A percentile compares a stretch with the other conserved stretches of the same genome.
phyloP scores from a whole-genome alignment of 92 coral and sea anemone species.

The Zoanthus sociatus region DNA sequence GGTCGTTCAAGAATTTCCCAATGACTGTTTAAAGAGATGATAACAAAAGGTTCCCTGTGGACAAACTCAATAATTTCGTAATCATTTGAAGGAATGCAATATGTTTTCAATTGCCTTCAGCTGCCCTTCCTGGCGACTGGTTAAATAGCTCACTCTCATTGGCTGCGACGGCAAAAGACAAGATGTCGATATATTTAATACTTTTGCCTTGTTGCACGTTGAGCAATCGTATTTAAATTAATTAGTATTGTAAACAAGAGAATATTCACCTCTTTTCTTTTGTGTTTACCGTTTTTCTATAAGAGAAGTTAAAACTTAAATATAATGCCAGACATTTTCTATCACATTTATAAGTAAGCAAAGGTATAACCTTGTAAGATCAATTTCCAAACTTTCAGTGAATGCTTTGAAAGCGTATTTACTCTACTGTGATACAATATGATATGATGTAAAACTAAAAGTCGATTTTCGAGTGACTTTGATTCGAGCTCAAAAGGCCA shows the following conservation, averaged over 20 bases:
- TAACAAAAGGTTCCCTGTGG: slow-evolving; percentile 33
- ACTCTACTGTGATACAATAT: background rate
- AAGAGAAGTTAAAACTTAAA: too few relatives aligned
- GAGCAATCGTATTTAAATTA: too few relatives aligned
- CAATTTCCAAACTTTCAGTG: background rate
- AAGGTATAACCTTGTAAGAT: background rate
- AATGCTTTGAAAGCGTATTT: background rate
- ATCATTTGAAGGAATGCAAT: slow-evolving; percentile 50
- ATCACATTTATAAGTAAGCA: too few relatives aligned
- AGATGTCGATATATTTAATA: slow-evolving; percentile 27
- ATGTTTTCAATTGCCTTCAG: slow-evolving; percentile 57
- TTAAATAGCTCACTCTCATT: slow-evolving; percentile 53
- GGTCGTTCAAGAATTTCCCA: slow-evolving; percentile 1
- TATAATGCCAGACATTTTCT: too few relatives aligned
- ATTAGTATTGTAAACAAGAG: too few relatives aligned
- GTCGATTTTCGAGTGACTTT: slow-evolving; percentile 5
- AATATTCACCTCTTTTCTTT: too few relatives aligned
- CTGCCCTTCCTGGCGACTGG: slow-evolving; percentile 78
- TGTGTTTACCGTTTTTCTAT: too few relatives aligned
- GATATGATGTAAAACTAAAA: background rate
- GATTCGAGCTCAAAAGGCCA: slow-evolving; percentile 46
- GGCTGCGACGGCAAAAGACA: slow-evolving; percentile 49
- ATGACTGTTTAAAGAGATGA: background rate
- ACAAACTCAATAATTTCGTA: slow-evolving; percentile 28
- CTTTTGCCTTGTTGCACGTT: too few relatives aligned